A percentile compares a stretch with the other conserved stretches of the same genome.
Evolutionary conservation across 1,140 invertebrate species (phyloP).

Genomic region (Heliconius hewitsoni): DNA sequence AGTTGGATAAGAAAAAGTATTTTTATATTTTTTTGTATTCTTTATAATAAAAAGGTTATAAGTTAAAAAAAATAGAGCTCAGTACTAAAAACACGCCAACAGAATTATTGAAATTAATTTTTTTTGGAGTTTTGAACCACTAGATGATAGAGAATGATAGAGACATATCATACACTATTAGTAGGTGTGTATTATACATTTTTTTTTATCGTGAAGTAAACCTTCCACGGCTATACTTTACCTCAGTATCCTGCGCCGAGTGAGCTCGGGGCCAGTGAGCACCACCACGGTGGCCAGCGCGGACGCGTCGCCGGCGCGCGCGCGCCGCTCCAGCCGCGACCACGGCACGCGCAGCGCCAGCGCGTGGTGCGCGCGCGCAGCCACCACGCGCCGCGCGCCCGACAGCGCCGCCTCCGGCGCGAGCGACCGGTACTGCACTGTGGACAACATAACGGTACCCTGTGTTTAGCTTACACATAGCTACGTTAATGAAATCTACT

Average conservation of each 20-base stretch:
- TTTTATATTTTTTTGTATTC: too few relatives aligned
- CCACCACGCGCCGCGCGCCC: slow-evolving; percentile 46
- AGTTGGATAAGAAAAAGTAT: too few relatives aligned
- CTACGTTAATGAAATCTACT: too few relatives aligned
- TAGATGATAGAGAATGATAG: too few relatives aligned
- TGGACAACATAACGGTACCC: background rate
- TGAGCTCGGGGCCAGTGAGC: slow-evolving; percentile 59
- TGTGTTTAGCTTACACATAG: too few relatives aligned
- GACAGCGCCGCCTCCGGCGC: slow-evolving; percentile 24
- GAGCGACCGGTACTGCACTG: slow-evolving; percentile 62
- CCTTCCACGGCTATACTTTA: slow-evolving; percentile 15
- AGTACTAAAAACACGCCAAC: too few relatives aligned
- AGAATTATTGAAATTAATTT: too few relatives aligned
- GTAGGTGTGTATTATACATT: too few relatives aligned
- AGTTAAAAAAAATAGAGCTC: too few relatives aligned
- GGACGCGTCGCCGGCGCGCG: slow-evolving; percentile 38
- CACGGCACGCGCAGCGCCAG: slow-evolving; percentile 50
- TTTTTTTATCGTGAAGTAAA: background rate
- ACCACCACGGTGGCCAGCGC: slow-evolving; percentile 58
- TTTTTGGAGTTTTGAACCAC: too few relatives aligned
- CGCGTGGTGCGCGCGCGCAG: slow-evolving; percentile 41
- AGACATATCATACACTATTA: too few relatives aligned
- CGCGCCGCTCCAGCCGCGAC: slow-evolving; percentile 53
- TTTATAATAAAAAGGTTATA: too few relatives aligned
- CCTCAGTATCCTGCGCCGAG: slow-evolving; percentile 60